Evolutionary conservation across 2,888 invertebrate species (phyloP), one percentile per base, ranked within the genome.

Genomic region (Heteromurus nitidus): DNA sequence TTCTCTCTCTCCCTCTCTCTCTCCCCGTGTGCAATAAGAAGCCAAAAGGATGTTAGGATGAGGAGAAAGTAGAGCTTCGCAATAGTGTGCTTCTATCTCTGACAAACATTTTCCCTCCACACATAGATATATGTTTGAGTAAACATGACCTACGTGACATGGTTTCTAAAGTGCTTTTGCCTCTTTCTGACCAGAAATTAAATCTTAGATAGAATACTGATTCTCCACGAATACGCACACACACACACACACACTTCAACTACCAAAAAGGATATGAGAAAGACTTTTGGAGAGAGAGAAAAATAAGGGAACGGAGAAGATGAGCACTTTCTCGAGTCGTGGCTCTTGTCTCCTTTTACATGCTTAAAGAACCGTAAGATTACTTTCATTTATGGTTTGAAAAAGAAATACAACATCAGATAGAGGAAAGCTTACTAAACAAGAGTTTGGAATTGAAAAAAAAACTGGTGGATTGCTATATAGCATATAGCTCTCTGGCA

Each of bases 111-210:
- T 36, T 47, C 3, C n/a, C 11, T 47, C n/a, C 47, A 47, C 47
- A 24, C 42, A 20, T 18, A 28, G 28, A 74, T 79, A 60, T 74
- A 77, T 69, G 73, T 82, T 69, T 79, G 79, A 80, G 85, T 85
- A 85, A 85, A 85, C 83, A 85, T 80, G 79, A 79, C 67, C 80
- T 80, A 83, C 85, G 85, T 85, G 85, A 85, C 83, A 80, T 50
- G 85, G 62, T 80, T 82, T 50, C 76, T 70, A 50, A 85, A 82
- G 53, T 62, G 72, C 64, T 79, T 72, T 68, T 68, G 77, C 55
- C 68, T 81, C 74, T 53, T 62, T 73, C 65, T 75, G 80, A 75
- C 80, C 80, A 81, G 77, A 83, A 85, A 85, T 85, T 85, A 85
- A 85, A 85, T 84, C 82, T 84, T 75, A 76, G 76, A 80, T 77